Base-by-base conservation (phyloP, 2,888 invertebrate genomes). In the Noctua comes region DNA sequence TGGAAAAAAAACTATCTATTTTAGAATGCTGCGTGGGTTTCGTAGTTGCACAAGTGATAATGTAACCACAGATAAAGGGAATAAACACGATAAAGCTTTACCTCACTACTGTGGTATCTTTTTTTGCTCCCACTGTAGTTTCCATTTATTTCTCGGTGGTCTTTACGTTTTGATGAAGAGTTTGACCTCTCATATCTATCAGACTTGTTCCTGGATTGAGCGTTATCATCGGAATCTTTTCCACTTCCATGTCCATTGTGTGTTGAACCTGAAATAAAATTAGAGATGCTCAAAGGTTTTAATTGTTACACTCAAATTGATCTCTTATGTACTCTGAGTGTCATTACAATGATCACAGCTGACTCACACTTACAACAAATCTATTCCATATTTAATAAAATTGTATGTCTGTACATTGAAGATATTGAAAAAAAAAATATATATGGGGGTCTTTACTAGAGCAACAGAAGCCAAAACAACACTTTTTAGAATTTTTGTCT, bases 51-150 rank as follows among this genome's bases (percentile, higher is more conserved):
- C 66, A 68, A 81, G 62, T 46, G 76, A 76, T 73, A 83, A 40
- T 73, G 8, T 36, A 71, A 81, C 73, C 85, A 76, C 73, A 85
- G 86, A 83, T 85, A 81, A 81, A 74, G 59, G 8, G 18, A 77
- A 77, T 46, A 83, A 80, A 76, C 48, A 76, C 43, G 76, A 82
- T 84, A 79, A 82, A 48, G 36, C 27, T 80, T 89, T 76, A 97
- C 96, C 95, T 96, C 96, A 92, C 95, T 96, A 84, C 95, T 96
- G 48, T 94, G 92, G 88, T 95, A 91, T 91, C 93, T 95, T 84
- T 95, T 92, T 88, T 96, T 96, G 79, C 83, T 90, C 40, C 93
- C 92, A 86, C 93, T 94, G 83, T 93, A 88, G 82, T 94, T 91
- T 24, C 96, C 96, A 92, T 96, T 96, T 40, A 91, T 86, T 83